Percentiles rank a stretch among this genome's conserved stretches.
Conservation (phyloP, 1,140 invertebrate species). For the Brachionus manjavacas region DNA sequence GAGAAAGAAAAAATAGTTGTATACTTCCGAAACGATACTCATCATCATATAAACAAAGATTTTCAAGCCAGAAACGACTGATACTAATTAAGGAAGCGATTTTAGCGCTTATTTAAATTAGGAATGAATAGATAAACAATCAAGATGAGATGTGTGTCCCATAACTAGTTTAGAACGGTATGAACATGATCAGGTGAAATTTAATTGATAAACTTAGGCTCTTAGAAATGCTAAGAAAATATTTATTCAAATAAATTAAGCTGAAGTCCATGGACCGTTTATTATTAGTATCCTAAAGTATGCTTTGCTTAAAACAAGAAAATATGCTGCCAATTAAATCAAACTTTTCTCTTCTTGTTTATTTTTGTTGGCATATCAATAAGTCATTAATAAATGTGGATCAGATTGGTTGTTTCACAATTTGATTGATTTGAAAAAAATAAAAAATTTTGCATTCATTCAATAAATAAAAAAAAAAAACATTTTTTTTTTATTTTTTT, state of each 20-base stretch:
- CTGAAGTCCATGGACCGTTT: not conserved
- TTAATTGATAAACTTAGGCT: slow-evolving; percentile 8
- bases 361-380: not conserved
- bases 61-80: not conserved
- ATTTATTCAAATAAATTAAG: not conserved
- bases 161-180: slow-evolving; percentile 12
- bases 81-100: not conserved
- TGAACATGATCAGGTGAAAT: slow-evolving; percentile 15
- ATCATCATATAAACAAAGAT: not conserved
- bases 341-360: not conserved
- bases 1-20: not conserved
- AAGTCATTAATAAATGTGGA: not conserved
- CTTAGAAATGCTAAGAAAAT: not conserved
- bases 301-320: not conserved
- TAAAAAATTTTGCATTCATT: not conserved
- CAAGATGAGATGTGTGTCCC: not conserved
- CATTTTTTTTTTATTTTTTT: too few species aligned
- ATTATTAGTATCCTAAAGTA: slow-evolving; percentile 13
- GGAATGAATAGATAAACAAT: not conserved
- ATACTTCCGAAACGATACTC: not conserved
- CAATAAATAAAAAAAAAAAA: not conserved
- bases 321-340: slow-evolving; percentile 3
- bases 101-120: slow-evolving; percentile 1
- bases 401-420: not conserved
- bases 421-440: not conserved